phyloP scores from a whole-genome alignment of 1,140 invertebrate genomes.

The Hypothenemus hampei region DNA sequence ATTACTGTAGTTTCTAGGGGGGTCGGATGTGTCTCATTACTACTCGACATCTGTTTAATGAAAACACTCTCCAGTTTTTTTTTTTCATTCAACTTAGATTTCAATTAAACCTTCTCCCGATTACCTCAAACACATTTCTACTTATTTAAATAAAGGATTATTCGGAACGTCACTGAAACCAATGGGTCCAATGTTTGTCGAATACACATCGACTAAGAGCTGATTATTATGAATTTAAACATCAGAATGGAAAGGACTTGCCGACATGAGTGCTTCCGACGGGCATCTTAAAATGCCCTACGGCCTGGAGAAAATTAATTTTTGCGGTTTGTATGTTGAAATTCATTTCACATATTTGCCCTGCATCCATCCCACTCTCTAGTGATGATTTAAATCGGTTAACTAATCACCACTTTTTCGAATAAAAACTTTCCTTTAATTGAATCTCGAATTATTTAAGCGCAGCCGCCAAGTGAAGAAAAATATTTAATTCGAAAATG shows the following conservation, averaged over 20 bases:
- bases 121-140: no score
- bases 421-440: neutral
- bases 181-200: constrained; percentile 1
- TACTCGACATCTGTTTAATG: constrained; percentile 7
- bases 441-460: neutral
- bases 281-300: neutral
- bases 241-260: constrained; percentile 3
- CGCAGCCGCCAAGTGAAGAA: no score
- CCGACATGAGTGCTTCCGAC: neutral
- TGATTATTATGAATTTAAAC: constrained; percentile 1
- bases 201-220: constrained; percentile 1
- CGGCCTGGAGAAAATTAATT: neutral
- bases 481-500: constrained; percentile 12
- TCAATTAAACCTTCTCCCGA: no score
- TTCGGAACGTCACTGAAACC: neutral
- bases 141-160: no score
- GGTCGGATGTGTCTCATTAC: constrained; percentile 14
- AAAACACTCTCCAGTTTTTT: constrained; percentile 1
- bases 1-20: constrained; percentile 10
- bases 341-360: no score
- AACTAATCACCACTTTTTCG: neutral
- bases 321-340: constrained; percentile 2
- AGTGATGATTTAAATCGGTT: neutral
- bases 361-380: no score
- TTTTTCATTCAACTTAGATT: constrained; percentile 4